Evolutionary conservation across 2,113 vertebrate genomes (phyloP).

Genomic region (Pandion haliaetus): DNA sequence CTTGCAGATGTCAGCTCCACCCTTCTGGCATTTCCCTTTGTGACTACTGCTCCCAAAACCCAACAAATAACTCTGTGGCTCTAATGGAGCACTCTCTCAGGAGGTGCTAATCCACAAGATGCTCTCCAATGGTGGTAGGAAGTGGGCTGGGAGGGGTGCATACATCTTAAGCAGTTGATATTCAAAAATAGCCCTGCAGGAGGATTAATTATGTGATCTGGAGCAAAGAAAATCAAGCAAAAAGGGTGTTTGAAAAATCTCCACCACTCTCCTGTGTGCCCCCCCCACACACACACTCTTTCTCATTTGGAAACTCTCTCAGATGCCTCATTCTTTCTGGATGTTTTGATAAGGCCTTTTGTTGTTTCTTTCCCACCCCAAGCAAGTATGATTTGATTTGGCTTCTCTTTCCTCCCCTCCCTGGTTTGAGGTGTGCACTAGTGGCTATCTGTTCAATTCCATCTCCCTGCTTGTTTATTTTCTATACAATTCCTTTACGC

Average conservation of each 20-base stretch:
- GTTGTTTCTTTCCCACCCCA: constrained; percentile 25
- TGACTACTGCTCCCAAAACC: not conserved
- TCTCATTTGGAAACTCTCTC: constrained; percentile 24
- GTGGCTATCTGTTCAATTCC: constrained; percentile 63
- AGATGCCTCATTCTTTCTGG: not conserved
- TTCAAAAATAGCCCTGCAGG: not conserved
- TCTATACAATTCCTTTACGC: constrained; percentile 63
- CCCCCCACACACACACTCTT: not conserved
- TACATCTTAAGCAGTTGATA: not conserved
- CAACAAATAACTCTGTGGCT: not conserved
- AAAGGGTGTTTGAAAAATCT: not conserved
- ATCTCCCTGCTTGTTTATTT: constrained; percentile 68
- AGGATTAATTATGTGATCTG: constrained; percentile 21
- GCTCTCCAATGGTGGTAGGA: not conserved
- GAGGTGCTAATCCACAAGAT: not conserved
- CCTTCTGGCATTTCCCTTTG: not conserved
- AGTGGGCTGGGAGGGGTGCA: not conserved
- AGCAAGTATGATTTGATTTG: constrained; percentile 51
- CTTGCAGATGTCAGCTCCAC: not conserved
- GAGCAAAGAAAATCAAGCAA: constrained; percentile 3
- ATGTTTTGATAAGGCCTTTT: constrained; percentile 58
- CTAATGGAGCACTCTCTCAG: not conserved
- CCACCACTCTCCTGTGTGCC: not conserved
- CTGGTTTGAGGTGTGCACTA: constrained; percentile 19
- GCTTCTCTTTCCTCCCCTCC: not conserved